phyloP scores from a whole-genome alignment of 2,888 invertebrate genomes.

The Thymelicus lineola region DNA sequence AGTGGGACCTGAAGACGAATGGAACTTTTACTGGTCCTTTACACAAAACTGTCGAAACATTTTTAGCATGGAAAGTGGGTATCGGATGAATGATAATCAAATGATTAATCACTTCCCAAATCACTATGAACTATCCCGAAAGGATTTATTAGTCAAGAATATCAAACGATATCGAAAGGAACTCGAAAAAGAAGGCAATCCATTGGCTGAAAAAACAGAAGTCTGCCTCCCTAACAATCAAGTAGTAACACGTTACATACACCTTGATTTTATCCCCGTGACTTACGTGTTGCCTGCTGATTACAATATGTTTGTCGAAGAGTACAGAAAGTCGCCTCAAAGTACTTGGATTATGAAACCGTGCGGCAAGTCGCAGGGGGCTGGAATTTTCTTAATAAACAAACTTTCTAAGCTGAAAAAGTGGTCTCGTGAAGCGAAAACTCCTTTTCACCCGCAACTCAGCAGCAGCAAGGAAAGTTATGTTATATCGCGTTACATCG shows the following conservation, averaged over 20 bases:
- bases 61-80: slow-evolving; percentile 94
- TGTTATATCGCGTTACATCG: slow-evolving; percentile 98
- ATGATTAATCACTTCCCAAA: slow-evolving; percentile 90
- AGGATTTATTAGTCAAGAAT: slow-evolving; percentile 97
- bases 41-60: slow-evolving; percentile 93
- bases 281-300: slow-evolving; percentile 97
- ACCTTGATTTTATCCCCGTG: slow-evolving; percentile 96
- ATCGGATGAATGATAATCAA: slow-evolving; percentile 89
- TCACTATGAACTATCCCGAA: slow-evolving; percentile 96
- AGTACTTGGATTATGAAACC: slow-evolving; percentile 99
- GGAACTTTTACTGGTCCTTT: slow-evolving; percentile 97
- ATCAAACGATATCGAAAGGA: slow-evolving; percentile 97
- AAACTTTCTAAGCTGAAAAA: slow-evolving; percentile 96
- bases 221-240: slow-evolving; percentile 85
- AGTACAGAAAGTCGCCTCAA: slow-evolving; percentile 96
- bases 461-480: slow-evolving; percentile 91
- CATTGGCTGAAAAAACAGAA: slow-evolving; percentile 90
- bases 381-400: slow-evolving; percentile 98
- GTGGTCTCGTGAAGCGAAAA: slow-evolving; percentile 89
- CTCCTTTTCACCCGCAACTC: slow-evolving; percentile 91
- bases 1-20: slow-evolving; percentile 93
- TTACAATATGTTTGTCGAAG: slow-evolving; percentile 98
- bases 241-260: slow-evolving; percentile 88
- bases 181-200: slow-evolving; percentile 94
- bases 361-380: slow-evolving; percentile 96